phyloP scores from a whole-genome alignment of 2,113 vertebrate genomes.

The Asarcornis scutulata region DNA sequence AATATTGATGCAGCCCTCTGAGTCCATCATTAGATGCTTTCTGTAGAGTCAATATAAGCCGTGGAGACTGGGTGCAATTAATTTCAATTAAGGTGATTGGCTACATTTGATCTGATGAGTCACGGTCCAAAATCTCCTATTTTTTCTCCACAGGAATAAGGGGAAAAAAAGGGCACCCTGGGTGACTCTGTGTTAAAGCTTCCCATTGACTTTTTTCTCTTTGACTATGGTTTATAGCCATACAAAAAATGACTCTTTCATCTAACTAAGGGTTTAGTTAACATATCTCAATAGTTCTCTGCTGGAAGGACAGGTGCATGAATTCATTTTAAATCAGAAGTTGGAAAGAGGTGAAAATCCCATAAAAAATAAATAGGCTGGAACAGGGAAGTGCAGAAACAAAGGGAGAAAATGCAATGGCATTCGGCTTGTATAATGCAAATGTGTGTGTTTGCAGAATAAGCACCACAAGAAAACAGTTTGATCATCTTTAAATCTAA shows the following conservation, averaged over 20 bases:
- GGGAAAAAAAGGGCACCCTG: not conserved
- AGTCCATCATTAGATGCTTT: not conserved
- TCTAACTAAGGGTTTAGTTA: not conserved
- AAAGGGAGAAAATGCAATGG: not conserved
- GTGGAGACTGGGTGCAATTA: not conserved
- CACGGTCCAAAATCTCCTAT: not conserved
- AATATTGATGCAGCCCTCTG: not conserved
- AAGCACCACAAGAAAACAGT: not conserved
- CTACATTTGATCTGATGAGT: not conserved
- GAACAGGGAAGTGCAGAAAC: not conserved
- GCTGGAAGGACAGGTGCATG: not conserved
- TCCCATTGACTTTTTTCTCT: not conserved
- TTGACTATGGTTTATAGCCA: not conserved
- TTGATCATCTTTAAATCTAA: not conserved
- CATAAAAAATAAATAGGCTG: not conserved
- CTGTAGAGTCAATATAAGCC: not conserved
- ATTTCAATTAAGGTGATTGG: not conserved
- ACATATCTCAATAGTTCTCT: not conserved
- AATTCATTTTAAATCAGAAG: not conserved
- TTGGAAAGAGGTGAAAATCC: not conserved
- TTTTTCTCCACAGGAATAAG: not conserved
- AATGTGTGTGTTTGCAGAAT: not conserved
- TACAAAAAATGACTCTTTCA: not conserved
- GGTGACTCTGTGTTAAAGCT: not conserved
- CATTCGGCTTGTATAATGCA: not conserved